Base-by-base conservation (phyloP, 92 coral and sea anemone species). In the Palythoa grandis region DNA sequence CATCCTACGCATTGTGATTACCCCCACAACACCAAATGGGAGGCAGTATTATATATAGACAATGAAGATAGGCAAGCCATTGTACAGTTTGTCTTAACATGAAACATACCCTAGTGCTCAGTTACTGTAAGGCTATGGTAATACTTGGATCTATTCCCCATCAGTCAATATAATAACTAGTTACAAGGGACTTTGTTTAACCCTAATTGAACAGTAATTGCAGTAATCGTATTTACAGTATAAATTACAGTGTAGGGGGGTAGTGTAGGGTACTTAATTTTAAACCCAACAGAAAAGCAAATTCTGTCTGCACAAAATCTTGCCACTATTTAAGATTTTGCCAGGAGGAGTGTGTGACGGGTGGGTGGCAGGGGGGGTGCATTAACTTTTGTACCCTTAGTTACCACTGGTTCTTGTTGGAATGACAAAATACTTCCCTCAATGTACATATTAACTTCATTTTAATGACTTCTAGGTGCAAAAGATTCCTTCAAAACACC, bases 21-120 rank as follows among this genome's bases (percentile, higher is more conserved):
- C 74, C 57, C 88, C 88, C 24, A 54, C 39, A 38, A 74, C 83
- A 74, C 47, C 74, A 24, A 86, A 47, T 74, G 83, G 83, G 56
- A 74, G 83, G 22, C 77, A 65, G 35, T 86, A 86, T 48, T 52
- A 86, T 40, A 86, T 40, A 86, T 57, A 86, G 88, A 86, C 58
- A 76, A 38, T 52, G 83, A 74, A 73, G 77, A 73, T 17, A 73
- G 29, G 77, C 77, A 73, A 73, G 77, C 77, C 35, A 47, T 73
- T 47, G 56, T 43, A 40, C 77, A 40, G 57, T 57, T 73, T 2
- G 58, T 73, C 35, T 40, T 16, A 73, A 73, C 77, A 73, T 73
- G 58, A 73, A 47, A 69, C 73, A 9, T 69, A 35, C 17, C 7
- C 68, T 61, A 61, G 24, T 29, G 47, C 20, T 25, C 20, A 69